phyloP scores from a whole-genome alignment of 2,113 vertebrate genomes.

The Xyliphius kryptos region DNA sequence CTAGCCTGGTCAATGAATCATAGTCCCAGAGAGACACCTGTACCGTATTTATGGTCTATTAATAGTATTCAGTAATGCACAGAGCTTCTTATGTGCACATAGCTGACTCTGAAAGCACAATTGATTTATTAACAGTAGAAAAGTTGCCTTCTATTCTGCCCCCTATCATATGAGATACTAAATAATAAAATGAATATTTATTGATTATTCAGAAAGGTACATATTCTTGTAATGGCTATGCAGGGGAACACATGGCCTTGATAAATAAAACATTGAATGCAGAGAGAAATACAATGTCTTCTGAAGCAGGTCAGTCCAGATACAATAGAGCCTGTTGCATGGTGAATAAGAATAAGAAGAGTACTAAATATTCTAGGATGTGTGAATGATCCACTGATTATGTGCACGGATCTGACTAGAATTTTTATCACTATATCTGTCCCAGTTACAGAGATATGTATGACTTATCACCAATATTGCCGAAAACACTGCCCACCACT shows the following conservation, averaged over 20 bases:
- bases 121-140: slow-evolving; percentile 89
- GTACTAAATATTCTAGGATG: too few relatives aligned
- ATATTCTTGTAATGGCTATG: slow-evolving; percentile 66
- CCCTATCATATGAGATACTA: slow-evolving; percentile 77
- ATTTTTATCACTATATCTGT: too few relatives aligned
- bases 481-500: too few relatives aligned
- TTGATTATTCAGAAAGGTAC: slow-evolving; percentile 92
- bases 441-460: too few relatives aligned
- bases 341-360: too few relatives aligned
- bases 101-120: slow-evolving; percentile 75
- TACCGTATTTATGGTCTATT: slow-evolving; percentile 87
- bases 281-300: too few relatives aligned
- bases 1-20: slow-evolving; percentile 81
- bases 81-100: slow-evolving; percentile 71
- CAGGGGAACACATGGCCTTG: slow-evolving; percentile 58
- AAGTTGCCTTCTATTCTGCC: slow-evolving; percentile 74
- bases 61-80: slow-evolving; percentile 84
- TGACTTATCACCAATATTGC: too few relatives aligned
- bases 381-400: too few relatives aligned
- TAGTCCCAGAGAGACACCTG: slow-evolving; percentile 92
- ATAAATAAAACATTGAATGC: slow-evolving; percentile 65
- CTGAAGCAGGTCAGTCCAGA: slow-evolving; percentile 62
- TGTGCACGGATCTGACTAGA: too few relatives aligned
- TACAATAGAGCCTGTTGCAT: slow-evolving; percentile 59
- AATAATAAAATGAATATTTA: slow-evolving; percentile 99